Evolutionary conservation across 2,888 invertebrate species (phyloP).

Genomic region (Ecliptopera silaceata): DNA sequence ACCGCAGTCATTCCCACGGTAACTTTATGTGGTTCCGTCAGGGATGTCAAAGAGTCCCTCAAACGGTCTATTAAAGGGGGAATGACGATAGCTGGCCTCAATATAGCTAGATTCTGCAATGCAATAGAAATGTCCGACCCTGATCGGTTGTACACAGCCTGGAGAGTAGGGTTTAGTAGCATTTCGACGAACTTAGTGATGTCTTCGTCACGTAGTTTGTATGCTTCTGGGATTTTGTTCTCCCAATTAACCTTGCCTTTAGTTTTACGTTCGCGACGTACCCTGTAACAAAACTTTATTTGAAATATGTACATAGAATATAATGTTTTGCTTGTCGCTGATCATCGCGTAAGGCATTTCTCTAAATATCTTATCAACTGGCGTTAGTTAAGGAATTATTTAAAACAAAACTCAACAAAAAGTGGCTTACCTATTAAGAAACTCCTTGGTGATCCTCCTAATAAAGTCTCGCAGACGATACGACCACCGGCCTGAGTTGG

Average conservation of each 20-base stretch:
- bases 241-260: conserved; percentile 86
- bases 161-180: conserved; percentile 88
- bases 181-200: conserved; percentile 91
- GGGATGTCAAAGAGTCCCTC: conserved; percentile 90
- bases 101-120: conserved; percentile 88
- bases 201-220: conserved; percentile 90
- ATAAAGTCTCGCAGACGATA: conserved; percentile 86
- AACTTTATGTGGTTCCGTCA: conserved; percentile 94
- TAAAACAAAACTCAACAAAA: too few species aligned
- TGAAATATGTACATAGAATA: neutral
- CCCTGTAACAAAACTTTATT: conserved; percentile 52
- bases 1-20: conserved; percentile 89
- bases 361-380: too few species aligned
- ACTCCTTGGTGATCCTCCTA: conserved; percentile 85
- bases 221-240: conserved; percentile 85
- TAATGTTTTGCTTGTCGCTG: too few species aligned
- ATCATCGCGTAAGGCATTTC: too few species aligned
- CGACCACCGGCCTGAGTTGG: conserved; percentile 93
- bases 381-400: too few species aligned
- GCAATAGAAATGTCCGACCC: conserved; percentile 86
- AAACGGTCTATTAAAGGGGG: conserved; percentile 92
- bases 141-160: conserved; percentile 90
- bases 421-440: conserved; percentile 80
- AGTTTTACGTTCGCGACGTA: conserved; percentile 85
- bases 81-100: conserved; percentile 92